Conservation (phyloP, 2,888 invertebrate genomes). For the Brachyopa scutellaris region DNA sequence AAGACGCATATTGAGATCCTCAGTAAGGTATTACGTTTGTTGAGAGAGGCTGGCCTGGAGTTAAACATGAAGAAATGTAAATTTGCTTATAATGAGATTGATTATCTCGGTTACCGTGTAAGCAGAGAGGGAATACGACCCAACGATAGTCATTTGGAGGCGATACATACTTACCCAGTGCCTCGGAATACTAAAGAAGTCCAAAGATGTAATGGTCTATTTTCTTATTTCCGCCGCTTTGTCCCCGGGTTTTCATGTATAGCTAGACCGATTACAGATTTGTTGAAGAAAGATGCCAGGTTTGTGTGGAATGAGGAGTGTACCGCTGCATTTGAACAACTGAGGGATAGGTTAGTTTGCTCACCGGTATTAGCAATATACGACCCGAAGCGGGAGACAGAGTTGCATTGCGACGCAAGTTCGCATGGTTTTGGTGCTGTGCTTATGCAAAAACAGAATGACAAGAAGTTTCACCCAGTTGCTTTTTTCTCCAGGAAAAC, state of each 20-base stretch:
- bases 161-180: slow-evolving; percentile 36
- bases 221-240: slow-evolving; percentile 62
- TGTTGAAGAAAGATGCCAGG: slow-evolving; percentile 59
- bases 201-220: slow-evolving; percentile 39
- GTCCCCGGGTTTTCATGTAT: slow-evolving; percentile 59
- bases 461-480: slow-evolving; percentile 21
- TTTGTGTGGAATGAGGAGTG: slow-evolving; percentile 34
- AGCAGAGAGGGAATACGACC: slow-evolving; percentile 25
- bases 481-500: slow-evolving; percentile 22
- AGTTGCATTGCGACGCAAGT: slow-evolving; percentile 75
- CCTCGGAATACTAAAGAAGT: slow-evolving; percentile 18
- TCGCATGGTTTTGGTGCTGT: slow-evolving; percentile 74
- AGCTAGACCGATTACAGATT: slow-evolving; percentile 75
- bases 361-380: slow-evolving; percentile 75
- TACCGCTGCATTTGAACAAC: slow-evolving; percentile 5
- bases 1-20: slow-evolving; percentile 38
- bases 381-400: slow-evolving; percentile 72
- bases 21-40: slow-evolving; percentile 7
- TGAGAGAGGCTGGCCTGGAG: background rate
- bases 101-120: slow-evolving; percentile 41
- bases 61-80: slow-evolving; percentile 16
- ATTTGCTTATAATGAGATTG: slow-evolving; percentile 18
- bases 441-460: slow-evolving; percentile 57
- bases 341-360: slow-evolving; percentile 36
- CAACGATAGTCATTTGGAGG: slow-evolving; percentile 22